Evolutionary conservation across 2,888 invertebrate genomes (phyloP).

Genomic region (Brenthis ino): DNA sequence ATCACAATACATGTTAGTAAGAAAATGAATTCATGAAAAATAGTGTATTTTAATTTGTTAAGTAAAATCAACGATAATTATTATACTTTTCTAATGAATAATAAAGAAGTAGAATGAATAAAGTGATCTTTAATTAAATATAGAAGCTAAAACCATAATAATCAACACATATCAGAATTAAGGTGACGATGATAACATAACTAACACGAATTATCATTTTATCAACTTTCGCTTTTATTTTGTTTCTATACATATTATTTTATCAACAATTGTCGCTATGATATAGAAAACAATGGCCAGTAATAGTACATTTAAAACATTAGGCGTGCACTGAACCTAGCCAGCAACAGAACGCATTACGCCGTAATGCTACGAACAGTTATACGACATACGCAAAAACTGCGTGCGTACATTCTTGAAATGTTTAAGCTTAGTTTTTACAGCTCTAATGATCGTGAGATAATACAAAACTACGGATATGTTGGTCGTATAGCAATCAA

Average conservation of each 20-base stretch:
- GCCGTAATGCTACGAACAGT: conserved; percentile 25
- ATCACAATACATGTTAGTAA: no score
- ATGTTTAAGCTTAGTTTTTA: conserved; percentile 2
- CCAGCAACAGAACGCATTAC: conserved; percentile 12
- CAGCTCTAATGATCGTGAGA: not conserved
- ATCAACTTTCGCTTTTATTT: conserved; percentile 6
- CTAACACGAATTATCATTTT: not conserved
- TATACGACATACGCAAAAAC: conserved; percentile 20
- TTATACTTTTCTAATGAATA: no score
- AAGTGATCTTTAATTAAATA: not conserved
- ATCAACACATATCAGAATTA: not conserved
- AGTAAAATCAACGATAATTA: not conserved
- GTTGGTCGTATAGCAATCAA: not conserved
- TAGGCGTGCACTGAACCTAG: conserved; percentile 30
- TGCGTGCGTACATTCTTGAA: conserved; percentile 7
- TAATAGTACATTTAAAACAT: conserved; percentile 25
- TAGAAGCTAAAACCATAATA: not conserved
- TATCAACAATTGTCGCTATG: conserved; percentile 12
- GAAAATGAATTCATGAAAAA: no score
- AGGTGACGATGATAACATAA: not conserved
- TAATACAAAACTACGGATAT: not conserved
- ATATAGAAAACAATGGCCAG: not conserved
- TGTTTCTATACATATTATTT: conserved; percentile 4
- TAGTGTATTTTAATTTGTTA: not conserved
- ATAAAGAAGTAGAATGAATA: no score